Percentiles rank a stretch among this genome's conserved stretches.
Conservation (phyloP, 2,888 invertebrate genomes). For the Malthinus seriepunctatus region DNA sequence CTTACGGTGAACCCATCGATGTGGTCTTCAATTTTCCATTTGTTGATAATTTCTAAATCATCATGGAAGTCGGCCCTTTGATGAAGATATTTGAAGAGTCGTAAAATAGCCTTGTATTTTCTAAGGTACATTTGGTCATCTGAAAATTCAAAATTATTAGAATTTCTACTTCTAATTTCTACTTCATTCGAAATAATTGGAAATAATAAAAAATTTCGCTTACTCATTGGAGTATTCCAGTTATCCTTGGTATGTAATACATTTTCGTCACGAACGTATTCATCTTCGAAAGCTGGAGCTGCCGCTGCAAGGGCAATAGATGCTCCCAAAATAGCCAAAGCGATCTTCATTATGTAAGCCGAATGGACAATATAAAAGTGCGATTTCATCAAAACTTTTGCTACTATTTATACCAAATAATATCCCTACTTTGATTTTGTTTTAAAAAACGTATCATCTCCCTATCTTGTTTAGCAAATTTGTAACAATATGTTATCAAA, state of each 20-base stretch:
- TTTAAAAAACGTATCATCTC: neutral
- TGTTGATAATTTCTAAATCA: slow-evolving; percentile 59
- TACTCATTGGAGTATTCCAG: neutral
- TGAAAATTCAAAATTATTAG: neutral
- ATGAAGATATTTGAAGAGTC: slow-evolving; percentile 64
- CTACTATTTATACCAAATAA: slow-evolving; percentile 1
- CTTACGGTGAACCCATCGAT: slow-evolving; percentile 52
- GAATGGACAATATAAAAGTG: neutral
- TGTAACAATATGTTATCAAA: too few species aligned
- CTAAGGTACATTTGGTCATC: slow-evolving; percentile 10
- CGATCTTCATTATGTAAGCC: neutral
- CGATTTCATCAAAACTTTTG: neutral
- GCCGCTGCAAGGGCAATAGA: neutral
- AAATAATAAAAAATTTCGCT: neutral
- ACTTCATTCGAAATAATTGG: too few species aligned
- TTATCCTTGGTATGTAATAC: neutral
- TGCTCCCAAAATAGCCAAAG: neutral
- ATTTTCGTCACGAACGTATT: neutral
- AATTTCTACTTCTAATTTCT: neutral
- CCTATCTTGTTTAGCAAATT: too few species aligned
- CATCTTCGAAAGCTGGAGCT: neutral
- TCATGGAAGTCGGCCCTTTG: slow-evolving; percentile 62
- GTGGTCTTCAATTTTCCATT: slow-evolving; percentile 53
- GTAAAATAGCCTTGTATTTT: slow-evolving; percentile 56
- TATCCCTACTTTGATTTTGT: neutral